A percentile compares a stretch with the other conserved stretches of the same genome.
Conservation (phyloP, 2,888 invertebrate genomes). For the Dioctria linearis region DNA sequence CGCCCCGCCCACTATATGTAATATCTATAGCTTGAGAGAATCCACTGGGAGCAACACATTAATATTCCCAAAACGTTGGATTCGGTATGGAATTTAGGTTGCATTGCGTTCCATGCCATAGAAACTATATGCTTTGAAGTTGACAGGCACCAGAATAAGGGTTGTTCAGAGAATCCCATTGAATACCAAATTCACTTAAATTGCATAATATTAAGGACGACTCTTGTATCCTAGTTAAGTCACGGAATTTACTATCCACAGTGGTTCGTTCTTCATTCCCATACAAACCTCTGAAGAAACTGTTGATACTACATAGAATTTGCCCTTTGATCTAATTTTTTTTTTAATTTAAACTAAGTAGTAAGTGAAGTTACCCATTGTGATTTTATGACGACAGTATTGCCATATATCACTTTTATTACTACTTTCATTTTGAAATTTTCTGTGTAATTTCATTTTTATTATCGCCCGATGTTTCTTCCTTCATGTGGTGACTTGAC, state of each 20-base stretch:
- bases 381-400: slow-evolving; percentile 9
- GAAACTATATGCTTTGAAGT: not conserved
- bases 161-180: not conserved
- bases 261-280: too few species aligned
- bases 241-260: too few species aligned
- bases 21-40: too few species aligned
- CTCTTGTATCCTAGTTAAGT: too few species aligned
- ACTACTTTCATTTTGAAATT: not conserved
- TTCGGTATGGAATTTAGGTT: not conserved
- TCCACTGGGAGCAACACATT: not conserved
- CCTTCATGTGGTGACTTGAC: not conserved
- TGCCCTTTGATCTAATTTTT: not conserved
- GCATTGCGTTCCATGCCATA: not conserved
- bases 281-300: too few species aligned
- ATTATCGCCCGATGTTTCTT: not conserved
- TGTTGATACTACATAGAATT: not conserved
- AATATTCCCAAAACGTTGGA: not conserved
- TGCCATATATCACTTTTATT: slow-evolving; percentile 6
- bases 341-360: not conserved
- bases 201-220: not conserved
- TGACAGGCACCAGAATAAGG: not conserved
- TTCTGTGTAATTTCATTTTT: not conserved
- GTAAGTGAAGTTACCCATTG: slow-evolving; percentile 7
- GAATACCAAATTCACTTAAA: slow-evolving; percentile 7
- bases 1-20: too few species aligned